Percentiles rank a stretch among this genome's conserved stretches.
Evolutionary conservation across 1,140 invertebrate genomes (phyloP).

Genomic region (Brachionus angularis): DNA sequence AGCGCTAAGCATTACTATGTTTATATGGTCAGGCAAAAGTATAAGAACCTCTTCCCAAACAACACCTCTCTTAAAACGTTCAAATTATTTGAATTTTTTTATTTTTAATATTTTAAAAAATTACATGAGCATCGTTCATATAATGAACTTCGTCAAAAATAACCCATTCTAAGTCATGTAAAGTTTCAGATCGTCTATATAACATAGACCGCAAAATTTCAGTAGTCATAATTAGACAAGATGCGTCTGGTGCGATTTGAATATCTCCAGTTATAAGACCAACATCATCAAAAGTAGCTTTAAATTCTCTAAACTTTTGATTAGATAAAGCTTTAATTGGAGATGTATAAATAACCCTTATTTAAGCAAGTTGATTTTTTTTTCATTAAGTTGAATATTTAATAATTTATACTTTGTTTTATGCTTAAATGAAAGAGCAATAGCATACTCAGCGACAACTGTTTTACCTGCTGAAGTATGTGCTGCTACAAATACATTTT

Average conservation of each 20-base stretch:
- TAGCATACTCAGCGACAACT: conserved; percentile 95
- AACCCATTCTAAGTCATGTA: conserved; percentile 93
- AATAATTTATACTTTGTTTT: conserved; percentile 70
- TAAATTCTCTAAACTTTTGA: conserved; percentile 97
- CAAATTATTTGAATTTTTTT: conserved; percentile 12
- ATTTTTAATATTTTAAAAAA: not conserved
- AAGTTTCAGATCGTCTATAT: conserved; percentile 87
- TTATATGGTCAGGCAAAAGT: conserved; percentile 84
- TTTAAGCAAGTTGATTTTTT: conserved; percentile 25
- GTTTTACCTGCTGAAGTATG: conserved; percentile 99
- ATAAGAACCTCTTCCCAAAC: conserved; percentile 99
- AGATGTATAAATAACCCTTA: conserved; percentile 91
- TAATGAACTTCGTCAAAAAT: conserved; percentile 99
- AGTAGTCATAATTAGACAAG: conserved; percentile 98
- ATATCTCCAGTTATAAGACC: conserved; percentile 92
- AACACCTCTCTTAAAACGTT: conserved; percentile 73
- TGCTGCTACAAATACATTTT: conserved; percentile 95
- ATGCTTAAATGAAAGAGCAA: conserved; percentile 82
- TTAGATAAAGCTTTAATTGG: conserved; percentile 99
- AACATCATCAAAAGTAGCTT: conserved; percentile 77
- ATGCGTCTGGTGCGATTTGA: conserved; percentile 83
- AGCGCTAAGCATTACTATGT: conserved; percentile 92
- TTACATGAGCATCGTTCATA: conserved; percentile 88
- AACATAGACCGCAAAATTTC: conserved; percentile 96
- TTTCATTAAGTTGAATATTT: not conserved